Percentiles rank a stretch among this genome's conserved stretches.
phyloP scores from a whole-genome alignment of 2,888 invertebrate genomes.

The Julus scandinavius region DNA sequence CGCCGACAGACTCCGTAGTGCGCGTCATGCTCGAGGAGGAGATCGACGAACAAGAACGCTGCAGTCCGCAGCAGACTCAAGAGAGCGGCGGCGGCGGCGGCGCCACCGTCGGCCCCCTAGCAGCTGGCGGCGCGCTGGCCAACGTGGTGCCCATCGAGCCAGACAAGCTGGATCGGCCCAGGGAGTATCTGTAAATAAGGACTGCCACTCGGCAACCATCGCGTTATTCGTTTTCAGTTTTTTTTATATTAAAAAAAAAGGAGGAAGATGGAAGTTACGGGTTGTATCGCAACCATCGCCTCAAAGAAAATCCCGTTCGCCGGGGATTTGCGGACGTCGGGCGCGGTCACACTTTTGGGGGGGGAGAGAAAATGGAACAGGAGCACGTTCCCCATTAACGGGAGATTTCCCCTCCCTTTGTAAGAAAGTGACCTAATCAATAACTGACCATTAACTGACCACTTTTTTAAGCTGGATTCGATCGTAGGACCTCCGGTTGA shows the following conservation, averaged over 20 bases:
- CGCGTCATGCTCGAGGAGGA: conserved; percentile 65
- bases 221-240: background rate
- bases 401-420: background rate
- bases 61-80: conserved; percentile 51
- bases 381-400: background rate
- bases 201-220: background rate
- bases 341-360: background rate
- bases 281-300: no score
- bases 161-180: conserved; percentile 47
- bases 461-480: background rate
- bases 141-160: conserved; percentile 42
- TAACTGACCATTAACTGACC: conserved; percentile 11
- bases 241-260: conserved; percentile 5
- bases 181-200: conserved; percentile 47
- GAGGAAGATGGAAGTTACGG: no score
- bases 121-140: background rate
- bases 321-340: background rate
- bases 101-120: background rate
- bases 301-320: background rate
- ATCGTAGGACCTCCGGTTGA: conserved; percentile 15
- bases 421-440: conserved; percentile 20
- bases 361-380: background rate
- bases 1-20: conserved; percentile 70
- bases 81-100: background rate
- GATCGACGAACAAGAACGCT: conserved; percentile 70